Evolutionary conservation across 2,888 invertebrate genomes (phyloP).

Genomic region (Drosophila helvetica): DNA sequence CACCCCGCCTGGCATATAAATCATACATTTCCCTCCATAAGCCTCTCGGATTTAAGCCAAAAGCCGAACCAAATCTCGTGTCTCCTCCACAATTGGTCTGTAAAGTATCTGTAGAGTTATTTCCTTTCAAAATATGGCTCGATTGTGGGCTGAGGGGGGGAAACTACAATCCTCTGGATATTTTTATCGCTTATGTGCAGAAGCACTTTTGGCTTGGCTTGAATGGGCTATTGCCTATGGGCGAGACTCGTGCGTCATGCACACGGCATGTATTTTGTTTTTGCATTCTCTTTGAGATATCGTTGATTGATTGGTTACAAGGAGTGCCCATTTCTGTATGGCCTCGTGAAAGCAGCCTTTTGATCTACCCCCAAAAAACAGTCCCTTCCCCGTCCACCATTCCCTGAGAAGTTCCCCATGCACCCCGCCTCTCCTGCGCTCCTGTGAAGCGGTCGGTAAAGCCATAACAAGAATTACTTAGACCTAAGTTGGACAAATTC

Average conservation of each 20-base stretch:
- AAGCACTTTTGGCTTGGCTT: background rate
- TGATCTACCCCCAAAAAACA: background rate
- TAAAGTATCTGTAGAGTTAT: background rate
- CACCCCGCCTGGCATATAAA: slow-evolving; percentile 25
- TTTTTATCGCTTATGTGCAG: background rate
- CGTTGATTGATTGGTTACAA: background rate
- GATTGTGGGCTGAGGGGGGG: background rate
- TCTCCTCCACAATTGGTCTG: slow-evolving; percentile 1
- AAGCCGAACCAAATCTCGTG: slow-evolving; percentile 13
- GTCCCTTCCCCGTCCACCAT: background rate
- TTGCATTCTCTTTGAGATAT: background rate
- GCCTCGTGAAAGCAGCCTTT: background rate
- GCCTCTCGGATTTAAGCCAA: slow-evolving; percentile 24
- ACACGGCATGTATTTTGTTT: background rate
- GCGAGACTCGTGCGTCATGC: background rate
- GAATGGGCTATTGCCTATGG: too few species aligned
- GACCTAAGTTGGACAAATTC: slow-evolving; percentile 12
- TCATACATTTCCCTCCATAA: slow-evolving; percentile 29
- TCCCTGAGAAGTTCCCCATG: too few species aligned
- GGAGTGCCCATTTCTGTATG: background rate
- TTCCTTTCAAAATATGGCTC: background rate
- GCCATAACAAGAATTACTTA: background rate
- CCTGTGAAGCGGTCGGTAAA: background rate
- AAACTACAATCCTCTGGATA: too few species aligned
- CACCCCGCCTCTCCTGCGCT: background rate